phyloP scores from a whole-genome alignment of 2,888 invertebrate species.

The Caenorhabditis zanzibari region DNA sequence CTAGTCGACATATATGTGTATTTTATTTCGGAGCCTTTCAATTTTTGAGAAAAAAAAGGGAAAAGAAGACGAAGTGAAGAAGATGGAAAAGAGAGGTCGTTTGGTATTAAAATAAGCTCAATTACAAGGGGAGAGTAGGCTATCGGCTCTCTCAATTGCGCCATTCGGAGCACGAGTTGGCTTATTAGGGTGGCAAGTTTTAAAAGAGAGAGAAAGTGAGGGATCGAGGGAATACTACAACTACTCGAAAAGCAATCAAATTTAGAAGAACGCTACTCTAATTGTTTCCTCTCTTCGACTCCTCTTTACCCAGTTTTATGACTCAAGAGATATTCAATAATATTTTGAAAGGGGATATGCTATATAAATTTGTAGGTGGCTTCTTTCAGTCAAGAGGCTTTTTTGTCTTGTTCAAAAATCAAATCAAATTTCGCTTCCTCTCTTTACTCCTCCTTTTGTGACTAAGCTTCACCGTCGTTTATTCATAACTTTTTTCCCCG shows the following conservation, averaged over 20 bases:
- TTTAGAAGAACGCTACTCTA: conserved; percentile 17
- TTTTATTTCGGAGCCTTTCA: conserved; percentile 5
- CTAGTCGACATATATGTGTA: conserved; percentile 3
- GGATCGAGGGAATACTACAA: conserved; percentile 11
- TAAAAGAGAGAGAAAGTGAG: conserved; percentile 25
- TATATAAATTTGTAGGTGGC: conserved; percentile 14
- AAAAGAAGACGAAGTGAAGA: conserved; percentile 3
- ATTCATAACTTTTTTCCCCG: conserved; percentile 42
- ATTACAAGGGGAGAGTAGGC: conserved; percentile 38
- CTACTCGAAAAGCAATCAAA: conserved; percentile 27
- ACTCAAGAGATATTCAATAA: conserved; percentile 40
- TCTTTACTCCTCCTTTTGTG: not conserved
- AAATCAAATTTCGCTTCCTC: conserved; percentile 26
- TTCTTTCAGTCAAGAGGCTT: conserved; percentile 7
- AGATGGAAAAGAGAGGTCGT: conserved; percentile 23
- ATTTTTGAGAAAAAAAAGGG: conserved; percentile 23
- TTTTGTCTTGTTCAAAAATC: conserved; percentile 53
- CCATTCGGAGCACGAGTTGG: conserved; percentile 16
- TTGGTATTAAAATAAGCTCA: conserved; percentile 59
- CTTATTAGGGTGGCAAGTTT: conserved; percentile 23
- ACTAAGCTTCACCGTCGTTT: conserved; percentile 30
- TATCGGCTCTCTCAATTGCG: conserved; percentile 24
- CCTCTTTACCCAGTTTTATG: not conserved
- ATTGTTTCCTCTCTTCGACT: conserved; percentile 32
- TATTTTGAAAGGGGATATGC: conserved; percentile 30